These are phyloP conservation scores for Macropus fuliginosus DNA, from an alignment of 2,797 vertebrate genomes.

Conservation along the genomic window DNA sequence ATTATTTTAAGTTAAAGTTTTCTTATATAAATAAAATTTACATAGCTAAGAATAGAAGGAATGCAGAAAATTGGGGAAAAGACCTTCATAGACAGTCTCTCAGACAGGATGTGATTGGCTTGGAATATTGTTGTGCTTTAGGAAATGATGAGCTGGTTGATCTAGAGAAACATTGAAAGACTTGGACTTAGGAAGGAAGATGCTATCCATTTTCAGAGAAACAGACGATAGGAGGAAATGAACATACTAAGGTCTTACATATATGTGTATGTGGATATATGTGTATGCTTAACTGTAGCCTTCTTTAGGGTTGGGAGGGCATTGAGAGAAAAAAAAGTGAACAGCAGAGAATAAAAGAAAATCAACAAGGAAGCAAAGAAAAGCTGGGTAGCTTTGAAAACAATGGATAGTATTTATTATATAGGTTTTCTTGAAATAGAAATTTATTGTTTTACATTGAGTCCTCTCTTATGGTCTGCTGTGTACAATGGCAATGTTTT, in stretches of 20 bases:
- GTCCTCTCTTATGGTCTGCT: no score
- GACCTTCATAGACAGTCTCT: not conserved
- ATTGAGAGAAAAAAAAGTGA: not conserved
- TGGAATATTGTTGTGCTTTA: not conserved
- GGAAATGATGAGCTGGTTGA: not conserved
- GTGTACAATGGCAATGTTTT: not conserved
- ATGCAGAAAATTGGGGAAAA: no score
- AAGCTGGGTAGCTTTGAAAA: not conserved
- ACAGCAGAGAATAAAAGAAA: not conserved
- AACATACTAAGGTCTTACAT: not conserved
- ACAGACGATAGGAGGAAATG: not conserved
- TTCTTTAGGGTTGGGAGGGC: not conserved
- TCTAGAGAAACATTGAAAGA: not conserved
- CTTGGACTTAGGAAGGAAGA: not conserved
- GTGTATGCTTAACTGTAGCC: not conserved
- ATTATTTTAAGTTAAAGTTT: not conserved
- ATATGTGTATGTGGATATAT: not conserved
- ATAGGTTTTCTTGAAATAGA: not conserved
- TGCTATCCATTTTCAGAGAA: not conserved
- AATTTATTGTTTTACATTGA: not conserved
- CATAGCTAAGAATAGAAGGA: not conserved
- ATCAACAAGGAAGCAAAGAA: not conserved
- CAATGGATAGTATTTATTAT: not conserved
- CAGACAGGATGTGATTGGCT: not conserved
- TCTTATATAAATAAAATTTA: not conserved